Percentiles rank a stretch among this genome's conserved stretches.
These are phyloP conservation scores for Notarius quadriscutis DNA, from an alignment of 2,113 vertebrate genomes.

Conservation along the genomic window DNA sequence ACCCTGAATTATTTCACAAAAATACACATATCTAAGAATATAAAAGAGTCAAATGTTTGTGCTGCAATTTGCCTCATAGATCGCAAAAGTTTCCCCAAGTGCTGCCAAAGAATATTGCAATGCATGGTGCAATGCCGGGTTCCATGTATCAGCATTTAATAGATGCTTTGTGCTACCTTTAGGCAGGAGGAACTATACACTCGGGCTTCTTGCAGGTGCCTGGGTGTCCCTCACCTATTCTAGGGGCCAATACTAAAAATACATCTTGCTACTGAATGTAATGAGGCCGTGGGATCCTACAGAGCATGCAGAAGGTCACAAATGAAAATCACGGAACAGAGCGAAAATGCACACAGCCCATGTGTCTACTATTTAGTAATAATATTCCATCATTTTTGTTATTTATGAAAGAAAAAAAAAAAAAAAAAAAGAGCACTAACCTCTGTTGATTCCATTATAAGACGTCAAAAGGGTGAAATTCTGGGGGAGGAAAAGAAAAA, in stretches of 20 bases:
- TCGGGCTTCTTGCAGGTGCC: not conserved
- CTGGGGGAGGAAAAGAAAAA: not conserved
- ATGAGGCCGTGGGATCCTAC: not conserved
- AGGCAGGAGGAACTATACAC: not conserved
- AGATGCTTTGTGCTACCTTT: not conserved
- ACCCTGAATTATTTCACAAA: not conserved
- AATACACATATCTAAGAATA: not conserved
- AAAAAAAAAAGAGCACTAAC: not conserved
- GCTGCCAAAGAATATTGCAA: too few species aligned
- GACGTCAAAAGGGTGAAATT: not conserved
- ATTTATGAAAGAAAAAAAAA: not conserved
- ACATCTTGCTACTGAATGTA: too few species aligned
- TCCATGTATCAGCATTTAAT: too few species aligned
- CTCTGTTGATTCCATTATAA: constrained; percentile 3
- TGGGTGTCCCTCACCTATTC: not conserved
- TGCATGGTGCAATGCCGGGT: too few species aligned
- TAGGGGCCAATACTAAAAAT: not conserved
- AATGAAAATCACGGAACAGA: not conserved
- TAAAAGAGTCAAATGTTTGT: not conserved
- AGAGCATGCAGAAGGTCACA: not conserved
- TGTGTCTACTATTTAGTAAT: not conserved
- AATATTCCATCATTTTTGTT: not conserved
- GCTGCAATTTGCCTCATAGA: not conserved
- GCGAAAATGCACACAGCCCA: not conserved
- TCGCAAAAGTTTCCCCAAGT: too few species aligned